Evolutionary conservation across 2,888 invertebrate species (phyloP).

Genomic region (Hyles lineata): DNA sequence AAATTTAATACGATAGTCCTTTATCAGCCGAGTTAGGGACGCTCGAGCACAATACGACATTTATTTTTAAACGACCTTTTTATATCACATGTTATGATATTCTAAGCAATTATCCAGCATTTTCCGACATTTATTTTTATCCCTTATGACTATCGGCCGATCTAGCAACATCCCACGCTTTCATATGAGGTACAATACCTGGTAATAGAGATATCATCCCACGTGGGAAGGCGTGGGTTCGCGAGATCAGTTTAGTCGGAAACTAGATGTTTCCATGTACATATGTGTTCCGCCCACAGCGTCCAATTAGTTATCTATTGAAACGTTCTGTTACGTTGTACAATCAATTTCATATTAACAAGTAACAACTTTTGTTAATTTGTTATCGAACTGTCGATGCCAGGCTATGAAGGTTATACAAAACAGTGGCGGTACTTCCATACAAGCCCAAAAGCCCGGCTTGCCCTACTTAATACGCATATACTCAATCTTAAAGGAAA

Average conservation of each 20-base stretch:
- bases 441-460: too few species aligned
- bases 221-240: background rate
- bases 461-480: too few species aligned
- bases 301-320: constrained; percentile 7
- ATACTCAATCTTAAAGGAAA: too few species aligned
- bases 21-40: too few species aligned
- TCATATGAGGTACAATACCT: too few species aligned
- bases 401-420: background rate
- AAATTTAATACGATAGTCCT: too few species aligned
- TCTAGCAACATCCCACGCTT: background rate
- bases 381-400: background rate
- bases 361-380: background rate
- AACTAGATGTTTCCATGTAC: background rate
- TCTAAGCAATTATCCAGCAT: too few species aligned
- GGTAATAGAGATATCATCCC: background rate
- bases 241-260: too few species aligned
- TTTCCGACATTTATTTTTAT: too few species aligned
- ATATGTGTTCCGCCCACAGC: background rate
- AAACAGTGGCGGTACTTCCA: background rate
- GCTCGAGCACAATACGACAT: too few species aligned
- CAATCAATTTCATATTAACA: background rate
- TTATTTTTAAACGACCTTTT: too few species aligned
- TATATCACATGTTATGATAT: too few species aligned
- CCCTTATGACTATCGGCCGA: background rate
- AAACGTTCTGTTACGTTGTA: background rate